Conservation (phyloP, 2,113 vertebrate genomes). For the Leucoraja erinaceus region DNA sequence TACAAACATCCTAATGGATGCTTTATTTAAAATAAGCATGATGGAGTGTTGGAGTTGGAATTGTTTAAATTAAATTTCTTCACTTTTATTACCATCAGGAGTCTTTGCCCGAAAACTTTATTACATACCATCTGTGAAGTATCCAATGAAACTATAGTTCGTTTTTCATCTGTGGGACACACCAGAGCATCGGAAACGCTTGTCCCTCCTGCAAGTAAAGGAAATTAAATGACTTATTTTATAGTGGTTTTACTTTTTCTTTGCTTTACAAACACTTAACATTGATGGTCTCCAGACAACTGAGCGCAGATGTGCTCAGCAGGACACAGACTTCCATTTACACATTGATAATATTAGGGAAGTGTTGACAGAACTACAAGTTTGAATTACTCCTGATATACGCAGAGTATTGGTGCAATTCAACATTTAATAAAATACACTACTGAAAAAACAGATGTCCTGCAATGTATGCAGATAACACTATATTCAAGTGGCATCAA, state of each 20-base stretch:
- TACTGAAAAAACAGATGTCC: neutral
- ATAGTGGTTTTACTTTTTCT: conserved; percentile 40
- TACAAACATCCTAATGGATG: neutral
- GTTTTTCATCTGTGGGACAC: conserved; percentile 85
- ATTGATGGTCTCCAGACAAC: conserved; percentile 37
- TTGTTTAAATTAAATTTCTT: conserved; percentile 33
- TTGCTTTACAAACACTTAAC: conserved; percentile 38
- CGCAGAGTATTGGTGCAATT: neutral
- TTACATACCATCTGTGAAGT: conserved; percentile 91
- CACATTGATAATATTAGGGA: conserved; percentile 23
- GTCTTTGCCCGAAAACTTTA: conserved; percentile 32
- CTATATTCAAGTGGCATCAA: neutral
- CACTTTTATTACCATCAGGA: conserved; percentile 25
- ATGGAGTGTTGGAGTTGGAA: conserved; percentile 9
- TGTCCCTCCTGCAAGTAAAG: conserved; percentile 74
- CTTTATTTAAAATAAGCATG: conserved; percentile 14
- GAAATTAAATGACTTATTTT: conserved; percentile 42
- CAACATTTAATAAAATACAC: conserved; percentile 20
- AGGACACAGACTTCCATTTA: conserved; percentile 25
- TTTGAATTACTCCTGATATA: conserved; percentile 7
- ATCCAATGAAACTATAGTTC: conserved; percentile 87
- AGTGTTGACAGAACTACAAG: conserved; percentile 27
- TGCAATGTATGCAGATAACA: neutral
- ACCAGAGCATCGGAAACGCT: conserved; percentile 89
- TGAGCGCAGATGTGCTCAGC: conserved; percentile 34